Percentiles rank a stretch among this genome's conserved stretches.
Evolutionary conservation across 2,888 invertebrate species (phyloP).

Genomic region (Coleophora flavipennella): DNA sequence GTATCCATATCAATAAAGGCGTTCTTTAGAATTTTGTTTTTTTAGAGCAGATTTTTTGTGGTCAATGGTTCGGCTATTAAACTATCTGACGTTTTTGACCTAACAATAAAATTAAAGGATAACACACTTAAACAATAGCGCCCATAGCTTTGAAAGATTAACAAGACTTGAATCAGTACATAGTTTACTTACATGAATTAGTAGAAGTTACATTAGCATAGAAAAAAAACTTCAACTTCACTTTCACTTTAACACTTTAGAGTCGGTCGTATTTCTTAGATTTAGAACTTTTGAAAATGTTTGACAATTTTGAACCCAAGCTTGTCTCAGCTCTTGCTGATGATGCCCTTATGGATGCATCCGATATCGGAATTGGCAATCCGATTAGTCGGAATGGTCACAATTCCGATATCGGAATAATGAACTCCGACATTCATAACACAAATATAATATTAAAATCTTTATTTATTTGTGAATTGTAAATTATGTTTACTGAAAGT

Average conservation of each 20-base stretch:
- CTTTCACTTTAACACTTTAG: not conserved
- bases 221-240: not conserved
- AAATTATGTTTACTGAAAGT: too few species aligned
- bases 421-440: too few species aligned
- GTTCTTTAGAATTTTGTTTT: not conserved
- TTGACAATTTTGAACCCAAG: not conserved
- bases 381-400: too few species aligned
- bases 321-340: not conserved
- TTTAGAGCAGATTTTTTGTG: not conserved
- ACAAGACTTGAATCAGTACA: too few species aligned
- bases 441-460: too few species aligned
- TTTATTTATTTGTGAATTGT: too few species aligned
- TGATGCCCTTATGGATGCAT: too few species aligned
- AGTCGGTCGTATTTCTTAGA: not conserved
- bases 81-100: not conserved
- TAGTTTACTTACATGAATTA: not conserved
- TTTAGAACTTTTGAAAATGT: not conserved
- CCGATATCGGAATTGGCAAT: too few species aligned
- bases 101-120: not conserved
- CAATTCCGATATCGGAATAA: too few species aligned
- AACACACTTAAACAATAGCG: not conserved
- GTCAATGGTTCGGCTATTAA: not conserved
- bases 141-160: too few species aligned
- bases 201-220: not conserved
- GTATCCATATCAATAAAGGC: not conserved